Evolutionary conservation across 1,140 invertebrate species (phyloP), one percentile per base, ranked within the genome.

Genomic region (Apocrypta bakeri): DNA sequence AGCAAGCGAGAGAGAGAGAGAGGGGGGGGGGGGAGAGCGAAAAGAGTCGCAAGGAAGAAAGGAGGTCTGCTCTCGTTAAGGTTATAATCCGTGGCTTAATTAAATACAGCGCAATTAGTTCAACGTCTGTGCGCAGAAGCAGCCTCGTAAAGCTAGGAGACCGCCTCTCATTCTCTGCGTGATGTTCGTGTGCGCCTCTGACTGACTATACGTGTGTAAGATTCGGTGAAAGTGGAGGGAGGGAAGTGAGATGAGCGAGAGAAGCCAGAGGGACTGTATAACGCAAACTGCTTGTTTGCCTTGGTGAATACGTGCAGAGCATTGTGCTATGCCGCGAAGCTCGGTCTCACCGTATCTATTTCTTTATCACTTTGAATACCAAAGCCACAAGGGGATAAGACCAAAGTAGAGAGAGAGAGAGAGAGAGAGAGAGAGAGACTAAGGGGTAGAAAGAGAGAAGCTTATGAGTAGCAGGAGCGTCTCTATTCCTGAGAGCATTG

Each of bases 31-130:
- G 68, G 82, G 75, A 63, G 72, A 83, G 81, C 84, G 83, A 82
- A 84, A n/a, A 56, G 48, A 56, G 48, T 56, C 17, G 14, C 17
- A 12, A 33, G 29, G 29, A 69, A 69, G 17, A 69, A 84, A 84
- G 85, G 69, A 83, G 82, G 76, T 85, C 84, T 85, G 79, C 81
- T 84, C 86, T 87, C 86, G 84, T 88, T 88, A 88, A 86, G 85
- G 86, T 87, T 86, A 88, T 87, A 87, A 87, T 88, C 84, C 84
- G 85, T 78, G 84, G 84, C 85, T 87, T 87, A 88, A 88, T 88
- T 87, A 88, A 88, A 87, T 86, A 85, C 85, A 83, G 84, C 79
- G 85, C 86, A 88, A 88, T 88, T 88, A 88, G 87, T 87, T 86
- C 81, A 33, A 78, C 29, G 84, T 84, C 61, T 68, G 68, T 75